These are phyloP conservation scores for Cataglyphis hispanica DNA, from an alignment of 1,140 invertebrate species.

Conservation along the genomic window DNA sequence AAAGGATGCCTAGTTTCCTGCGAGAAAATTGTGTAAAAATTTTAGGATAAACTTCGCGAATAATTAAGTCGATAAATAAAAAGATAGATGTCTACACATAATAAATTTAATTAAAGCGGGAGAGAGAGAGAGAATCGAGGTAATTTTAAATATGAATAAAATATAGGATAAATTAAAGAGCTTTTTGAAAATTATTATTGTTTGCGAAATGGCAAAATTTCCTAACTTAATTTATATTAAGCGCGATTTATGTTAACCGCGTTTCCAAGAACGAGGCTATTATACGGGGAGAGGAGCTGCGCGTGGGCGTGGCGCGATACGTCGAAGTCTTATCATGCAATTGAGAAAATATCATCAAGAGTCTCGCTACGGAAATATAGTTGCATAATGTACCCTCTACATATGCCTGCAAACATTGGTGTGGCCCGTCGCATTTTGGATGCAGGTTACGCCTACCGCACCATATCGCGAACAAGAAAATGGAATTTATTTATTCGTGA, in stretches of 20 bases:
- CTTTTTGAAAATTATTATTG: not conserved
- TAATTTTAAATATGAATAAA: not conserved
- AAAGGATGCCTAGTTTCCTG: not conserved
- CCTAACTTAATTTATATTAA: too few species aligned
- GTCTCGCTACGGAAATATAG: constrained; percentile 59
- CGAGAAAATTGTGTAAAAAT: not conserved
- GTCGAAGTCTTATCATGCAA: constrained; percentile 65
- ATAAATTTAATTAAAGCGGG: not conserved
- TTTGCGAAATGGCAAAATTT: not conserved
- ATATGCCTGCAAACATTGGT: constrained; percentile 66
- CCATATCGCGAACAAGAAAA: constrained; percentile 28
- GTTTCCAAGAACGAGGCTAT: constrained; percentile 27
- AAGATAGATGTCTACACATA: not conserved
- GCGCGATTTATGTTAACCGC: constrained; percentile 2
- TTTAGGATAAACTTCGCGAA: not conserved
- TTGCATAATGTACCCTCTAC: constrained; percentile 56
- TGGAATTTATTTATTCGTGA: constrained; percentile 53
- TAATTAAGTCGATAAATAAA: constrained; percentile 5
- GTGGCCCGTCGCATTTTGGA: constrained; percentile 58
- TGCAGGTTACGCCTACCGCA: constrained; percentile 39
- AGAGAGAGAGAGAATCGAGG: not conserved
- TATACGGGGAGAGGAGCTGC: not conserved
- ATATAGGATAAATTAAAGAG: not conserved
- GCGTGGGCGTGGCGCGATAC: constrained; percentile 54
- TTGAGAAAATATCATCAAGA: constrained; percentile 70